Base-by-base conservation (phyloP, 2,113 vertebrate genomes). In the Trinectes maculatus region DNA sequence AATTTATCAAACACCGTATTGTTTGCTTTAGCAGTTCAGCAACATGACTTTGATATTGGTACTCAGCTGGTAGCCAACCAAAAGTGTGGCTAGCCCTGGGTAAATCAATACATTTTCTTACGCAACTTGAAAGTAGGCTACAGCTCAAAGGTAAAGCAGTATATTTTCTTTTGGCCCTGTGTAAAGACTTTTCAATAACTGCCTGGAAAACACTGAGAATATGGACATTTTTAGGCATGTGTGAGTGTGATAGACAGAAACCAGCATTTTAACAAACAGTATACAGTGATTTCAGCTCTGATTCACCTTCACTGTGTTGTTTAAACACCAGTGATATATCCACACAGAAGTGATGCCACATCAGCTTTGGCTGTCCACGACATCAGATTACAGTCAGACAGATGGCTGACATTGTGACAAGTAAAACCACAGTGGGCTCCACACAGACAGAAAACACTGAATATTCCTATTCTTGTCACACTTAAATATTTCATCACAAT, bases 401-500 rank as follows among this genome's bases (percentile, higher is more conserved):
- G 74, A 71, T 25, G 26, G 29, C 57, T 71, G 48, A 22, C 39
- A 65, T 43, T 46, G 37, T 67, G 74, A 53, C 36, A 61, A 60
- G 54, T 64, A 46, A 71, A 71, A 25, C 24, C 61, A 34, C 21
- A 28, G 19, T 59, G 8, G 11, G n/a, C 19, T 51, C 12, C 2
- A 2, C 28, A 4, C 51, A 52, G 47, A 66, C 37, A 54, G n/a
- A 70, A 70, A 63, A 55, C 53, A 55, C 65, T 19, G 39, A 60
- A 42, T 52, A 66, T 66, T 73, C 40, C 56, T 62, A 53, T 57
- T 77, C 74, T 78, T 79, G 68, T 74, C 6, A 5, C 61, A 55
- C 40, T 74, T 85, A 58, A 69, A 84, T 79, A 79, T 80, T 80
- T 87, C 49, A 82, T 68, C 16, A 16, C 60, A 13, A 37, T 49